Percentiles rank a stretch among this genome's conserved stretches.
phyloP scores from a whole-genome alignment of 2,888 invertebrate species.

The Tipula unca region DNA sequence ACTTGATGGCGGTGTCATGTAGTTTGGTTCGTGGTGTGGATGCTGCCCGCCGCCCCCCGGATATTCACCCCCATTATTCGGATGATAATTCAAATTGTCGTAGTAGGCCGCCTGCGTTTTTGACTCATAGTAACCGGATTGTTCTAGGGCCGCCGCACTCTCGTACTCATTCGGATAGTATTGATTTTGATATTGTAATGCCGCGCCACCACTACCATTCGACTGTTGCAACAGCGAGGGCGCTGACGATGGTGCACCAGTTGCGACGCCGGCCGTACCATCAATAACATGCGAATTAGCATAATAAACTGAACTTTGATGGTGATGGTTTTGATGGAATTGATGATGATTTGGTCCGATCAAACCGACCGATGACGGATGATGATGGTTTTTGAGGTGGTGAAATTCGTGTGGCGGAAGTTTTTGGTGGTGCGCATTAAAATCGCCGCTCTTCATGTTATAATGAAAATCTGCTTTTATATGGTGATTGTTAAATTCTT shows the following conservation, averaged over 20 bases:
- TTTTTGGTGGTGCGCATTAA: conserved; percentile 28
- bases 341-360: conserved; percentile 28
- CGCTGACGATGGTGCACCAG: not conserved
- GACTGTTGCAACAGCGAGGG: not conserved
- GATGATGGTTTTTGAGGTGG: conserved; percentile 21
- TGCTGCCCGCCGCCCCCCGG: conserved; percentile 22
- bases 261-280: not conserved
- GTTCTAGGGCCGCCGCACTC: conserved; percentile 32
- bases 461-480: conserved; percentile 33
- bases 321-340: conserved; percentile 32
- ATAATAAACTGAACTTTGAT: conserved; percentile 15
- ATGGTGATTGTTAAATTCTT: conserved; percentile 27
- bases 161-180: conserved; percentile 33
- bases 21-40: conserved; percentile 20
- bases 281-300: not conserved
- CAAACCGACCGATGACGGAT: not conserved
- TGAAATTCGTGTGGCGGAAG: conserved; percentile 22
- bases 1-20: conserved; percentile 25
- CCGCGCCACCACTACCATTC: not conserved
- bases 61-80: conserved; percentile 25
- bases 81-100: conserved; percentile 32
- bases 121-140: conserved; percentile 35
- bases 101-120: conserved; percentile 36
- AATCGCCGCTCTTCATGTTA: conserved; percentile 31
- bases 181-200: conserved; percentile 30